Evolutionary conservation across 2,797 vertebrate genomes (phyloP), one percentile per base, ranked within the genome.

Genomic region (Mormyrops boulengeri): DNA sequence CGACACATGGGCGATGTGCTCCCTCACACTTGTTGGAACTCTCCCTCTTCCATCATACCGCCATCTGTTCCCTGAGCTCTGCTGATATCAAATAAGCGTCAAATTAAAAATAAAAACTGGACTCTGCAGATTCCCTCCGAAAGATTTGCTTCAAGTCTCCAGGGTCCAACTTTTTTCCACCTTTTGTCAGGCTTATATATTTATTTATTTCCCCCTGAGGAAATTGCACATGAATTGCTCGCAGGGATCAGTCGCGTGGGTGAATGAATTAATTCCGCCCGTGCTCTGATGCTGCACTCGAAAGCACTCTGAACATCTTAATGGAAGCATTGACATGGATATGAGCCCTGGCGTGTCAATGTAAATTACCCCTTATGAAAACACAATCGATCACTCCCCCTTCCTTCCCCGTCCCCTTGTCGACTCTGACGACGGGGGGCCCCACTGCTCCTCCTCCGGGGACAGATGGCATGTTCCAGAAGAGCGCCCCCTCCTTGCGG

Each of bases 401-500:
- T 52, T 82, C 80, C 57, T 34, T 80, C 82, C 80, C 89, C 14
- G 2, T 30, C 85, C 52, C 85, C 85, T 50, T 57, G 30, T 47
- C 52, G 89, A 85, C 84, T 86, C 84, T 87, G 84, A 50, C 60
- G 12, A 77, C 6, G 62, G 84, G 89, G 89, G 89, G 89, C 47
- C 89, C 17, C 34, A n/a, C 26, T 34, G 88, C 62, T 89, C 55
- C 89, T 91, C 89, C 73, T 38, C 90, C 30, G 17, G 90, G 91
- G 92, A 93, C 93, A 93, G 93, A 92, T 93, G 92, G 91, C 84
- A 82, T 22, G 90, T 93, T 93, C 92, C 91, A 92, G 90, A 84
- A 89, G 90, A 93, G 91, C 85, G 47, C 86, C 91, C 90, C 91
- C 92, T 91, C 91, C 85, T 91, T 89, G 90, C 90, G 89, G 91